Percentiles rank a stretch among this genome's conserved stretches.
Conservation (phyloP, 2,888 invertebrate genomes). For the Nesidiocoris tenuis region DNA sequence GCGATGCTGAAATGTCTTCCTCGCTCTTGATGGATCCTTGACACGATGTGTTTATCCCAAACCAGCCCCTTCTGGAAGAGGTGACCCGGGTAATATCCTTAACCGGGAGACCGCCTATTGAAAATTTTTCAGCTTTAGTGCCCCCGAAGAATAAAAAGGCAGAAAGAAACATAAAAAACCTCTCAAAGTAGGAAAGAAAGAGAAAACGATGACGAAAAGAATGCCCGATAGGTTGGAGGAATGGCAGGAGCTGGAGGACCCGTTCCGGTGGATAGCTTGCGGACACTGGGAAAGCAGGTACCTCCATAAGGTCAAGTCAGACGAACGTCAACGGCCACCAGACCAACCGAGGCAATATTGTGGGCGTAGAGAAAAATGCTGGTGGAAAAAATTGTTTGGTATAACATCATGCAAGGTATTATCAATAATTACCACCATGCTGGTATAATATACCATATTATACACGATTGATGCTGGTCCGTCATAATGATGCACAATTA, state of each 20-base stretch:
- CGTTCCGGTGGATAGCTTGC: constrained; percentile 12
- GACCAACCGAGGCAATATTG: too few species aligned
- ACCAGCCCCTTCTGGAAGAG: background rate
- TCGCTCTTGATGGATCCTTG: constrained; percentile 1
- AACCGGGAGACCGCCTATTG: constrained; percentile 2
- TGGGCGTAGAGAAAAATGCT: too few species aligned
- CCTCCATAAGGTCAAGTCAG: too few species aligned
- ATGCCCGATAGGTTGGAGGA: too few species aligned
- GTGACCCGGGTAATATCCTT: constrained; percentile 24
- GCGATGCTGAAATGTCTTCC: background rate
- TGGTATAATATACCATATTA: too few species aligned
- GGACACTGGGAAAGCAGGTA: constrained; percentile 13
- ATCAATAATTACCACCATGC: too few species aligned
- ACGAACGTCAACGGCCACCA: background rate
- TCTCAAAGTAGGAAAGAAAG: background rate
- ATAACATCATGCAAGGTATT: too few species aligned
- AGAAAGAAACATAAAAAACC: constrained; percentile 9
- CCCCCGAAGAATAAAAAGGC: constrained; percentile 25
- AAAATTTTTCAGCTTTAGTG: constrained; percentile 21
- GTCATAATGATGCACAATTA: too few species aligned
- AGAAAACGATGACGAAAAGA: background rate
- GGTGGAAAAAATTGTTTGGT: too few species aligned
- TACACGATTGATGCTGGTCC: too few species aligned
- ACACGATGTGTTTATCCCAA: constrained; percentile 22
- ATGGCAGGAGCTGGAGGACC: background rate